phyloP scores from a whole-genome alignment of 2,888 invertebrate species.

The Epistrophe grossulariae region DNA sequence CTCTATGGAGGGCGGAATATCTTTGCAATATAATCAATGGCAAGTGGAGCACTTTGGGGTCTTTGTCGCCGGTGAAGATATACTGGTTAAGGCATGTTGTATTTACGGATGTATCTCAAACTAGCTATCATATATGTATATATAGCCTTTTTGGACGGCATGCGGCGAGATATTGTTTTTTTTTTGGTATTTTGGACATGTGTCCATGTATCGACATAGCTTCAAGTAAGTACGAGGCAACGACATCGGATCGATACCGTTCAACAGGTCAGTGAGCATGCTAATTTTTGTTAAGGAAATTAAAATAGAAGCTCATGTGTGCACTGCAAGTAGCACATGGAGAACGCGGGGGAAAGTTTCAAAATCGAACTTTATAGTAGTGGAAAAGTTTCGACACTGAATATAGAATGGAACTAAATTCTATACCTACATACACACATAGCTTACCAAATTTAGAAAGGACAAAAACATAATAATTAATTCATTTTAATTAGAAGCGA shows the following conservation, averaged over 20 bases:
- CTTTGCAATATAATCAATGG: constrained; percentile 73
- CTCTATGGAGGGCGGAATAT: constrained; percentile 68
- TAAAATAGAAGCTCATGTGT: constrained; percentile 45
- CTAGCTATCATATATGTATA: neutral
- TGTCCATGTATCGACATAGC: constrained; percentile 65
- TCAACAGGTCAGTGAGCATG: constrained; percentile 70
- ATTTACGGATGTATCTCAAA: constrained; percentile 43
- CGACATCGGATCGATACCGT: constrained; percentile 59
- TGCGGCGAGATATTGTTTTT: constrained; percentile 51
- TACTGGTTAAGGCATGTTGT: constrained; percentile 41
- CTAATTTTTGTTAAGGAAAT: constrained; percentile 59
- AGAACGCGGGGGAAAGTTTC: constrained; percentile 11
- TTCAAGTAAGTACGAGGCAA: constrained; percentile 21
- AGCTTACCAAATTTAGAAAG: neutral
- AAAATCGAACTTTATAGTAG: constrained; percentile 23
- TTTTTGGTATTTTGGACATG: constrained; percentile 60
- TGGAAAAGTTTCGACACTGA: neutral
- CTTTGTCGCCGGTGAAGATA: constrained; percentile 65
- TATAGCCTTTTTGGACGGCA: constrained; percentile 16
- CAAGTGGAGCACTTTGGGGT: constrained; percentile 74
- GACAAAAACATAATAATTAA: neutral
- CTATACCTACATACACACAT: too few species aligned
- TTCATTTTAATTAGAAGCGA: neutral
- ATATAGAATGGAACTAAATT: neutral
- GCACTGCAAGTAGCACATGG: neutral